A percentile compares a stretch with the other conserved stretches of the same genome.
Evolutionary conservation across 2,113 vertebrate species (phyloP).

Genomic region (Pongo pygmaeus): DNA sequence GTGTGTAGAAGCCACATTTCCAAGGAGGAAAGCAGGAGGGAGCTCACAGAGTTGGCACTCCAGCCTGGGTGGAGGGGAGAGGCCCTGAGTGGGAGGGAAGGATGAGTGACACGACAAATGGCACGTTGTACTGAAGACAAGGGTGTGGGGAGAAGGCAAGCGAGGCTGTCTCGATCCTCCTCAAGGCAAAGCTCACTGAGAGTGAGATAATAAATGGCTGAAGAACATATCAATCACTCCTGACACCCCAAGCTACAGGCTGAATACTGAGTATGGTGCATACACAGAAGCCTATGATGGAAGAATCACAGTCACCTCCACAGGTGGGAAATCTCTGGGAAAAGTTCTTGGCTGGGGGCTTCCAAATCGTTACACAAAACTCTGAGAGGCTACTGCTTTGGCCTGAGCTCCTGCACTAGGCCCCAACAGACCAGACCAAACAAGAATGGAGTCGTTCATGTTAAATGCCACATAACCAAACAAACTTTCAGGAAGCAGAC

Average conservation of each 20-base stretch:
- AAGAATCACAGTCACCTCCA: neutral
- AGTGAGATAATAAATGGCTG: neutral
- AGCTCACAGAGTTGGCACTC: neutral
- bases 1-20: neutral
- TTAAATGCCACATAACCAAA: neutral
- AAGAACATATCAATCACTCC: neutral
- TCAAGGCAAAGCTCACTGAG: neutral
- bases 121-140: neutral
- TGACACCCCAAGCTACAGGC: neutral
- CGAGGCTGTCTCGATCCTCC: too few species aligned
- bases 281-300: neutral
- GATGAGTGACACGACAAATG: too few species aligned
- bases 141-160: too few species aligned
- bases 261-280: neutral
- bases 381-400: neutral
- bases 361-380: neutral
- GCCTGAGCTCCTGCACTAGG: neutral
- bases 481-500: neutral
- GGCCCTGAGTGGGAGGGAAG: neutral
- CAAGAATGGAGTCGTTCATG: neutral
- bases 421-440: neutral
- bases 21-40: neutral
- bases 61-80: neutral
- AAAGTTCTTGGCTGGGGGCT: neutral
- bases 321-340: neutral